Evolutionary conservation across 2,113 vertebrate genomes (phyloP), one percentile per base, ranked within the genome.

Genomic region (Gadus macrocephalus): DNA sequence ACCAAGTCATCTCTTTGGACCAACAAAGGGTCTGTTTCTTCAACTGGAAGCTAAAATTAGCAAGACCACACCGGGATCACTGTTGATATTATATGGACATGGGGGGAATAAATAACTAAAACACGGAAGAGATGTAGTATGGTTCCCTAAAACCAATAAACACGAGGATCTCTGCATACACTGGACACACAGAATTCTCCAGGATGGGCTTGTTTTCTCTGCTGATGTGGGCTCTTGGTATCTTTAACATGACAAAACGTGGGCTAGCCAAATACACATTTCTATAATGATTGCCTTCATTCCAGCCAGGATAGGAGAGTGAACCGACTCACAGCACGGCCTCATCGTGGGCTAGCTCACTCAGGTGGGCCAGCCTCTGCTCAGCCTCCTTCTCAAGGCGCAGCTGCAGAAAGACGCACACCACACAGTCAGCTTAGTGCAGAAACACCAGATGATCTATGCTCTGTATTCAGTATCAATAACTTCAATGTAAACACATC

Each of bases 311-410:
- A 80, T 80, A 78, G 73, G 62, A 67, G 53, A 70, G 78, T 73
- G 74, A 73, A 86, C 28, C 71, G 64, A 87, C 95, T 95, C 89
- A 97, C 94, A 81, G 72, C 85, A 94, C 61, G 25, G 94, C 93
- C 74, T 95, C 93, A 74, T 69, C 89, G 86, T 94, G 94, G 76
- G 93, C 90, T 75, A 69, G 84, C 69, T 93, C 91, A 58, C 91
- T 87, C 74, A 93, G 79, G 83, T 80, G 80, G 53, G 88, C 73
- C 69, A 95, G 89, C 78, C 84, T 91, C 86, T 87, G 88, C 79
- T 94, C 91, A 12, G 93, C 93, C 76, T 95, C 93, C 70, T 80
- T 88, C 90, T 95, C 92, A 71, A 93, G 79, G 59, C 86, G 87
- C 72, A 84, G 84, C 95, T 96, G 76, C 17, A 27, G n/a, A 53